Percentiles rank a stretch among this genome's conserved stretches.
These are phyloP conservation scores for Cnemophilus loriae DNA, from an alignment of 2,113 vertebrate species.

Conservation along the genomic window DNA sequence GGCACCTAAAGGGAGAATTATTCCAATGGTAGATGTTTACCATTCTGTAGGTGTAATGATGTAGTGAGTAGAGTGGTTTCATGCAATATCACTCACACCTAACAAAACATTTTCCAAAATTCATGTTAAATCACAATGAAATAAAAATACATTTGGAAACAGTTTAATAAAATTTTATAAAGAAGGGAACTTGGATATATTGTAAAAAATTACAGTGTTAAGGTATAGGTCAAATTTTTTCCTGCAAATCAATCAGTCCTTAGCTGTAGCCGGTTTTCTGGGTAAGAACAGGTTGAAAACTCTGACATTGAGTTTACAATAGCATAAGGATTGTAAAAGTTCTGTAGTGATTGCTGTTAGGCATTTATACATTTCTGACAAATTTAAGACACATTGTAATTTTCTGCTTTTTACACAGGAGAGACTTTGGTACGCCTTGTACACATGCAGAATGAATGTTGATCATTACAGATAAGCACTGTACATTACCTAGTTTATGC, in stretches of 20 bases:
- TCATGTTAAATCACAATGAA: background rate
- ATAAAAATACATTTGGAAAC: background rate
- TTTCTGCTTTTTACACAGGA: background rate
- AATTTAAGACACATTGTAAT: background rate
- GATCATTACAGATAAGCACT: background rate
- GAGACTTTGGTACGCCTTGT: background rate
- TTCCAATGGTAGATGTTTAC: background rate
- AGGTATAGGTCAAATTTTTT: background rate
- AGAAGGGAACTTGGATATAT: background rate
- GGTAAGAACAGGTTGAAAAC: background rate
- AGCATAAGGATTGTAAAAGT: background rate
- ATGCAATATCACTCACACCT: background rate
- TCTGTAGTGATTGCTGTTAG: background rate
- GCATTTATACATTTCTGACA: background rate
- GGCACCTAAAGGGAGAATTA: background rate
- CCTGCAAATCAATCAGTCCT: background rate
- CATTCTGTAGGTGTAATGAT: background rate
- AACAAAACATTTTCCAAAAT: background rate
- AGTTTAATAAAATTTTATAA: background rate
- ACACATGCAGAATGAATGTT: background rate
- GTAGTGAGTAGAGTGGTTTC: background rate
- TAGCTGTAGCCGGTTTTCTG: background rate
- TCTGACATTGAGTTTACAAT: background rate
- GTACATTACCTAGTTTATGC: background rate
- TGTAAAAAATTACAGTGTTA: background rate